These are phyloP conservation scores for Oppia nitens DNA, from an alignment of 1,140 invertebrate genomes.

Conservation along the genomic window DNA sequence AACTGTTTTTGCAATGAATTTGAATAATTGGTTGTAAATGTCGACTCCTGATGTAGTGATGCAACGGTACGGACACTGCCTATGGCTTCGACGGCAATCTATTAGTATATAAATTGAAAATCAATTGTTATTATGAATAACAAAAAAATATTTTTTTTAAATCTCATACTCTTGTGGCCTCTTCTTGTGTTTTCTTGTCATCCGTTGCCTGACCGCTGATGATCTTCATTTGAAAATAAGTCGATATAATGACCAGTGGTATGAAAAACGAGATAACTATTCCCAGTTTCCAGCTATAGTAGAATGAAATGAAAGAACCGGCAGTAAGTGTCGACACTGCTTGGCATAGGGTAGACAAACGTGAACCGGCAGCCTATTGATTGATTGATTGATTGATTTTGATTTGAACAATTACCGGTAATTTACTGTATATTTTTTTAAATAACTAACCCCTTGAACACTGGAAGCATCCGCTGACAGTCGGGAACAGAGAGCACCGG, in stretches of 20 bases:
- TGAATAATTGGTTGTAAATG: constrained; percentile 7
- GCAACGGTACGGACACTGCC: constrained; percentile 39
- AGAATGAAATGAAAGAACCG: constrained; percentile 51
- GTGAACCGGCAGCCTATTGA: constrained; percentile 52
- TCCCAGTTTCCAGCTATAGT: constrained; percentile 63
- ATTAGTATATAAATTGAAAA: background rate
- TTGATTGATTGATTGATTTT: background rate
- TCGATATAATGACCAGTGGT: constrained; percentile 53
- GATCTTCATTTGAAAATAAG: constrained; percentile 53
- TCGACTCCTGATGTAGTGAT: constrained; percentile 30
- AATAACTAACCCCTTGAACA: constrained; percentile 51
- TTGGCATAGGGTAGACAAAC: constrained; percentile 58
- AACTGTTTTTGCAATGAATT: constrained; percentile 7
- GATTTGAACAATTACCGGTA: too few relatives aligned
- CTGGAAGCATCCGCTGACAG: constrained; percentile 58
- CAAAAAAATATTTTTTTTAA: background rate
- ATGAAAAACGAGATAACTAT: constrained; percentile 54
- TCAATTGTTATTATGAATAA: too few relatives aligned
- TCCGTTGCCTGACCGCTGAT: constrained; percentile 43
- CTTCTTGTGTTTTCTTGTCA: constrained; percentile 37
- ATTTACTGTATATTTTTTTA: constrained; percentile 5
- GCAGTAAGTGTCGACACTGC: constrained; percentile 50
- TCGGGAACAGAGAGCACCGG: constrained; percentile 56
- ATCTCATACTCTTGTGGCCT: constrained; percentile 16
- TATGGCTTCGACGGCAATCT: constrained; percentile 36